A percentile compares a stretch with the other conserved stretches of the same genome.
phyloP scores from a whole-genome alignment of 2,888 invertebrate genomes.

The Chironomus tentans region DNA sequence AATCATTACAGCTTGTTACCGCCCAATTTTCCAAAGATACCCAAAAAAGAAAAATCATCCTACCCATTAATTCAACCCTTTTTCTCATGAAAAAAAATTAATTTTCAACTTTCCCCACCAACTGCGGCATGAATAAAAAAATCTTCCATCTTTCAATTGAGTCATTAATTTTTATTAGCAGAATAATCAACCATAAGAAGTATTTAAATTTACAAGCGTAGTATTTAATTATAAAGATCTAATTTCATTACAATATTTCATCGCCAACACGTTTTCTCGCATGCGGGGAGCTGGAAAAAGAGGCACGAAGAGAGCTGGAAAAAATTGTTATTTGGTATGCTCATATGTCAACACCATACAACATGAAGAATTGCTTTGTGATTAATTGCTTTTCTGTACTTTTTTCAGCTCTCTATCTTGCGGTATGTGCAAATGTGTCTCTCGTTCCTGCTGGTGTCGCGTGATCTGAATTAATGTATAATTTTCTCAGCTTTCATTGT shows the following conservation, averaged over 20 bases:
- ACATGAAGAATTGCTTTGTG: conserved; percentile 8
- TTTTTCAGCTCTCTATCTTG: not conserved
- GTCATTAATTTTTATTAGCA: too few relatives aligned
- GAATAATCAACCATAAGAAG: not conserved
- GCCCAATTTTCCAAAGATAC: too few relatives aligned
- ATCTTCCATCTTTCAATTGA: too few relatives aligned
- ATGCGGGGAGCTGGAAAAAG: not conserved
- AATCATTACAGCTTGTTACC: too few relatives aligned
- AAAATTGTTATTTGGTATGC: conserved; percentile 1
- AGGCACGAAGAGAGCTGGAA: not conserved
- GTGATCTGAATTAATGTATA: conserved; percentile 21
- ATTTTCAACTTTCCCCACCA: too few relatives aligned
- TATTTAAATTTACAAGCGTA: not conserved
- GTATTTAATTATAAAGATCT: not conserved
- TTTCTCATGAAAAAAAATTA: too few relatives aligned
- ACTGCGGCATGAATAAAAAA: too few relatives aligned
- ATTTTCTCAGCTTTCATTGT: not conserved
- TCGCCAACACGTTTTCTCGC: conserved; percentile 6
- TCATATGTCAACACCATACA: conserved; percentile 22
- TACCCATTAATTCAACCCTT: too few relatives aligned
- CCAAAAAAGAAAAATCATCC: too few relatives aligned
- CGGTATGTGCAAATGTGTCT: not conserved
- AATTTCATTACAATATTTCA: not conserved
- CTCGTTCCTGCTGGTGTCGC: not conserved
- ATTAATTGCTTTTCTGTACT: conserved; percentile 12